These are phyloP conservation scores for Sarcophaga caerulescens DNA, from an alignment of 2,888 invertebrate species.

Conservation along the genomic window DNA sequence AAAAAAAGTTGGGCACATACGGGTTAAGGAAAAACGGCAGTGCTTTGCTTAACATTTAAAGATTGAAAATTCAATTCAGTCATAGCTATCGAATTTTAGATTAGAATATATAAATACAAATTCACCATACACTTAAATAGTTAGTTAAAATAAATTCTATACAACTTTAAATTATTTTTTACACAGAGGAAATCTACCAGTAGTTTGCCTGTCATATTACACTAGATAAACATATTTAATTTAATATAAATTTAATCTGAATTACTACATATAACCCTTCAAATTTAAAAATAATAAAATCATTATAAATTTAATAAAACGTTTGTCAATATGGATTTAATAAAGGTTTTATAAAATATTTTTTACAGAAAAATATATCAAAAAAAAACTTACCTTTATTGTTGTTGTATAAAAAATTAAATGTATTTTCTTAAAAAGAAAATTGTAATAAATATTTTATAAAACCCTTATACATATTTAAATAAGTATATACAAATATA, in stretches of 20 bases:
- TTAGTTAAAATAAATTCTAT: too few relatives aligned
- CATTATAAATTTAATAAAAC: neutral
- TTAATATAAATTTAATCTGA: too few relatives aligned
- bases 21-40: too few relatives aligned
- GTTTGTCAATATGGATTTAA: neutral
- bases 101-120: too few relatives aligned
- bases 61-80: too few relatives aligned
- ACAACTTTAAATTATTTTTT: neutral
- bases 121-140: too few relatives aligned
- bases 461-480: constrained; percentile 49
- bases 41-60: too few relatives aligned
- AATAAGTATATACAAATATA: constrained; percentile 41
- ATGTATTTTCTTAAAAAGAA: neutral
- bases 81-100: too few relatives aligned
- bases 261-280: neutral
- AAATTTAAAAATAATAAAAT: neutral
- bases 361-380: neutral
- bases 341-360: neutral
- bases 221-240: too few relatives aligned
- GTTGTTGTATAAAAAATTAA: neutral
- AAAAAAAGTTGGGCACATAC: too few relatives aligned
- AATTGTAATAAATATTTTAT: constrained; percentile 36
- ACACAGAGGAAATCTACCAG: neutral
- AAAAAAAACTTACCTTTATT: neutral
- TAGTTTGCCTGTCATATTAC: too few relatives aligned